Evolutionary conservation across 2,797 vertebrate genomes (phyloP).

Genomic region (Spondyliosoma cantharus): DNA sequence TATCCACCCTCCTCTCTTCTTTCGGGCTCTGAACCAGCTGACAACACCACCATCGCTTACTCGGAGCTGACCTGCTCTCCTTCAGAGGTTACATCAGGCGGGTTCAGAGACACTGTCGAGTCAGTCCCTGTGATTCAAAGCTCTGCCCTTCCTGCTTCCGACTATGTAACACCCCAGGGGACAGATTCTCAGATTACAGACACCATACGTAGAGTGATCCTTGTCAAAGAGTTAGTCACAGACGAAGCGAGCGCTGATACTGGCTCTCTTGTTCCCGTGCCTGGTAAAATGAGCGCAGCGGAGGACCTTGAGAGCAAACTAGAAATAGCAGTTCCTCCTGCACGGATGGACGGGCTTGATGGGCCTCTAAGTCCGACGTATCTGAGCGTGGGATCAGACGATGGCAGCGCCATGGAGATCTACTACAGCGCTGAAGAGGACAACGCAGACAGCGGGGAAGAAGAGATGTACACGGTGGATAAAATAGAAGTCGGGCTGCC

Average conservation of each 20-base stretch:
- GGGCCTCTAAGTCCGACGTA: constrained; percentile 55
- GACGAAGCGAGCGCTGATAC: not conserved
- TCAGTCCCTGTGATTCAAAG: constrained; percentile 14
- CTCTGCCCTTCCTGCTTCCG: constrained; percentile 49
- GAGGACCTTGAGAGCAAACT: constrained; percentile 1
- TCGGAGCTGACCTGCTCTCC: constrained; percentile 16
- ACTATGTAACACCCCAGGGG: constrained; percentile 52
- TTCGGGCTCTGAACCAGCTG: not conserved
- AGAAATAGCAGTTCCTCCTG: not conserved
- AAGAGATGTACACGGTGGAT: constrained; percentile 24
- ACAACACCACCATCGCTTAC: not conserved
- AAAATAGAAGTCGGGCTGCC: not conserved
- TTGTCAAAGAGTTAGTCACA: constrained; percentile 57
- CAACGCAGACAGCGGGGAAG: constrained; percentile 37
- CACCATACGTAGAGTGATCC: constrained; percentile 52
- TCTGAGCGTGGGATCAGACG: constrained; percentile 75
- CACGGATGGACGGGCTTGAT: not conserved
- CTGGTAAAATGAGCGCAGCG: constrained; percentile 7
- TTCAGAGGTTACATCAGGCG: constrained; percentile 29
- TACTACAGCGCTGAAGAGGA: constrained; percentile 79
- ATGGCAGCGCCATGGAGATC: constrained; percentile 65
- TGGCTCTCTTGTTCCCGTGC: not conserved
- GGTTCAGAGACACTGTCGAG: not conserved
- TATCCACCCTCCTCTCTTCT: not conserved
- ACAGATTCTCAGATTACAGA: constrained; percentile 63